A percentile compares a stretch with the other conserved stretches of the same genome.
Evolutionary conservation across 1,140 invertebrate species (phyloP).

Genomic region (Mylabris phalerata): DNA sequence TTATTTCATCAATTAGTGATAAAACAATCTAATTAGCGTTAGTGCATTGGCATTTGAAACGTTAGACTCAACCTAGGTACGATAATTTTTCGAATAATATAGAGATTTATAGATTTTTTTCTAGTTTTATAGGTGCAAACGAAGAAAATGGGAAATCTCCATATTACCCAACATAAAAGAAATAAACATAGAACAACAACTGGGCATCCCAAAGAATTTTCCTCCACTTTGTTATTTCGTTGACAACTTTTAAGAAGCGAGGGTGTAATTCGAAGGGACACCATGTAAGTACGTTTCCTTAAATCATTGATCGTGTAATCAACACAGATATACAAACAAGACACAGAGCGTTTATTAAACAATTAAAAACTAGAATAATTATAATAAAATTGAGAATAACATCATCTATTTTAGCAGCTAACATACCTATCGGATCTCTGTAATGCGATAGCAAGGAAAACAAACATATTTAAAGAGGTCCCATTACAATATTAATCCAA

Average conservation of each 20-base stretch:
- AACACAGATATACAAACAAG: neutral
- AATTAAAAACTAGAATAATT: conserved; percentile 16
- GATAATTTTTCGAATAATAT: too few relatives aligned
- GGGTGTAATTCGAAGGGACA: too few relatives aligned
- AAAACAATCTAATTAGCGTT: too few relatives aligned
- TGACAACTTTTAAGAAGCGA: too few relatives aligned
- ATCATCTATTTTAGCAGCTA: conserved; percentile 22
- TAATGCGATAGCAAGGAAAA: conserved; percentile 35
- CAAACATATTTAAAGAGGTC: conserved; percentile 22
- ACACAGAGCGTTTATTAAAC: neutral
- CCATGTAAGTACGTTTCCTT: too few relatives aligned
- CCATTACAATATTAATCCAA: neutral
- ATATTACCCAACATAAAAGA: conserved; percentile 12
- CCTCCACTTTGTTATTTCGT: too few relatives aligned
- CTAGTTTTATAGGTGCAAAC: neutral
- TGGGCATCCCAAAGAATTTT: neutral
- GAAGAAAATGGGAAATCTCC: neutral
- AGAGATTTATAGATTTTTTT: too few relatives aligned
- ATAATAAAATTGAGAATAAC: conserved; percentile 2
- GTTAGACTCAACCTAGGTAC: conserved; percentile 37
- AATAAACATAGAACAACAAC: conserved; percentile 4
- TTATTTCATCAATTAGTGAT: too few relatives aligned
- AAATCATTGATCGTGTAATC: too few relatives aligned
- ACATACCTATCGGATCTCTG: conserved; percentile 42
- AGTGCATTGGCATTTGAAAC: neutral